phyloP scores from a whole-genome alignment of 2,113 vertebrate species.

The Ophiodon elongatus region DNA sequence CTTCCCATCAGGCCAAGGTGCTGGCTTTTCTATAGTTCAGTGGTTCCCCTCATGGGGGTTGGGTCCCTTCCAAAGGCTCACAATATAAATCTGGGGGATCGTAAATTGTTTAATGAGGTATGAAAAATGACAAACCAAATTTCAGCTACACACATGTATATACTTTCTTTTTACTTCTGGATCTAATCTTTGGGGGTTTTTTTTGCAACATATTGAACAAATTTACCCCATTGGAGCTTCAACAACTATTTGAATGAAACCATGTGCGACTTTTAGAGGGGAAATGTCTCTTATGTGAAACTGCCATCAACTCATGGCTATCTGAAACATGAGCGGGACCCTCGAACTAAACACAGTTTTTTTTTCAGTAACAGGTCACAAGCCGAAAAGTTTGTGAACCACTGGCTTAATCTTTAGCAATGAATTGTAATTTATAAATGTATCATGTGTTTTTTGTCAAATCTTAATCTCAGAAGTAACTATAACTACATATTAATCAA shows the following conservation, averaged over 20 bases:
- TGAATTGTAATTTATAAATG: neutral
- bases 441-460: neutral
- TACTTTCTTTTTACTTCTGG: neutral
- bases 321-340: neutral
- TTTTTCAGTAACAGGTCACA: neutral
- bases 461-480: neutral
- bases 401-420: neutral
- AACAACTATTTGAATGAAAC: neutral
- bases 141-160: neutral
- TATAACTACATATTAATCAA: neutral
- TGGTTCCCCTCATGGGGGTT: neutral
- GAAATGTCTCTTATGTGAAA: neutral
- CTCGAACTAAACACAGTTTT: neutral
- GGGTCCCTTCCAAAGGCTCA: neutral
- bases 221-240: neutral
- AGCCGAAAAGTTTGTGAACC: neutral
- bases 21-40: neutral
- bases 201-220: neutral
- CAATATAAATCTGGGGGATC: neutral
- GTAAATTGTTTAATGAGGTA: neutral
- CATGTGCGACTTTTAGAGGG: neutral
- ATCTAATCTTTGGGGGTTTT: neutral
- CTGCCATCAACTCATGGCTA: neutral
- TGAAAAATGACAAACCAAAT: neutral
- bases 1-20: too few relatives aligned